Base-by-base conservation (phyloP, 1,140 invertebrate species). In the Sinonovacula constricta region DNA sequence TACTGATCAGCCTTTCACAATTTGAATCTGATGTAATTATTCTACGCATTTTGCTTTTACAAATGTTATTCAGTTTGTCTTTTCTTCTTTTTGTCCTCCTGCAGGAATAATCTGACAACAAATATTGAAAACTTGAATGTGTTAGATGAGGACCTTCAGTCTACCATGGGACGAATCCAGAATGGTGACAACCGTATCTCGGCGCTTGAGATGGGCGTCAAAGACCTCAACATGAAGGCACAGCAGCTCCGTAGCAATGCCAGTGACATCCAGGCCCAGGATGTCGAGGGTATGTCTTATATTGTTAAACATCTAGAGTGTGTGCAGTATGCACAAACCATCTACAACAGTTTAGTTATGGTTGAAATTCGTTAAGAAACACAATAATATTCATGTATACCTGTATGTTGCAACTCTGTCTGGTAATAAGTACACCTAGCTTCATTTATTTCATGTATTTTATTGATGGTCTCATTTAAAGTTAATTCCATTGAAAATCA, bases 251-350 rank as follows among this genome's bases (percentile, higher is more conserved):
- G 95, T 83, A 94, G 95, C 67, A 96, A 97, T 87, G 96, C 96
- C 14, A 98, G 96, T 0, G 94, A 95, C 86, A 92, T 99, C 31
- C 97, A 98, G 90, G 97, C 98, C 91, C 95, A 95, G 3, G 97
- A 99, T 91, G 95, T 99, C 45, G 96, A 97, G 92, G 97, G 93
- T 93, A 82, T 76, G 59, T 33, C 51, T n/a, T n/a, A n/a, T n/a
- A 10, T n/a, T n/a, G n/a, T n/a, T n/a, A n/a, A n/a, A n/a, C n/a
- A n/a, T n/a, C n/a, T n/a, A n/a, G n/a, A n/a, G n/a, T n/a, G n/a
- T n/a, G n/a, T n/a, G n/a, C n/a, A n/a, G n/a, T n/a, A n/a, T n/a
- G n/a, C n/a, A n/a, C n/a, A n/a, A n/a, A n/a, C n/a, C n/a, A n/a
- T n/a, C n/a, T n/a, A n/a, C n/a, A n/a, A n/a, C n/a, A n/a, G n/a